phyloP scores from a whole-genome alignment of 1,140 invertebrate genomes.

The Zeugodacus cucurbitae region DNA sequence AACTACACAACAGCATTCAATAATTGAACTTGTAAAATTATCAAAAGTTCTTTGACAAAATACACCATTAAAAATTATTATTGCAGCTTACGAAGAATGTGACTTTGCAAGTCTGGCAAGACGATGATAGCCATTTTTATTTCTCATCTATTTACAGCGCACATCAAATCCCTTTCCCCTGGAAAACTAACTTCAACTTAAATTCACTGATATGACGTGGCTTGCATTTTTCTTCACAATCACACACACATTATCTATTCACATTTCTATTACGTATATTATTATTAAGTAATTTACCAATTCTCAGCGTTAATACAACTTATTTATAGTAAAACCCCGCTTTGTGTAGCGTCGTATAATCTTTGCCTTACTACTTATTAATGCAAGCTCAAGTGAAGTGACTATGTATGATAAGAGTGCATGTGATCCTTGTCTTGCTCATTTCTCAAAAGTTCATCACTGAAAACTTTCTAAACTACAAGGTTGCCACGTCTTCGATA shows the following conservation, averaged over 20 bases:
- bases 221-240: neutral
- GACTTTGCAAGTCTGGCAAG: neutral
- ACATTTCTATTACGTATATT: neutral
- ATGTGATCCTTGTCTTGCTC: slow-evolving; percentile 21
- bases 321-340: slow-evolving; percentile 21
- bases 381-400: neutral
- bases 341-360: slow-evolving; percentile 15
- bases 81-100: neutral
- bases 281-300: slow-evolving; percentile 12
- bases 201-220: neutral
- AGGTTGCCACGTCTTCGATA: neutral
- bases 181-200: neutral
- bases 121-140: neutral
- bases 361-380: neutral
- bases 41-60: too few relatives aligned
- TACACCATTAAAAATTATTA: neutral
- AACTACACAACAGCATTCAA: too few relatives aligned
- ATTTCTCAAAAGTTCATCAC: neutral
- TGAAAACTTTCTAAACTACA: neutral
- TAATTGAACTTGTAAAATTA: too few relatives aligned
- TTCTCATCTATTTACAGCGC: slow-evolving; percentile 17
- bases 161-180: neutral
- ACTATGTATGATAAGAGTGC: neutral
- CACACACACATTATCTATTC: neutral
- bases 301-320: neutral